Conservation (phyloP, 2,888 invertebrate species). For the Congeria kusceri region DNA sequence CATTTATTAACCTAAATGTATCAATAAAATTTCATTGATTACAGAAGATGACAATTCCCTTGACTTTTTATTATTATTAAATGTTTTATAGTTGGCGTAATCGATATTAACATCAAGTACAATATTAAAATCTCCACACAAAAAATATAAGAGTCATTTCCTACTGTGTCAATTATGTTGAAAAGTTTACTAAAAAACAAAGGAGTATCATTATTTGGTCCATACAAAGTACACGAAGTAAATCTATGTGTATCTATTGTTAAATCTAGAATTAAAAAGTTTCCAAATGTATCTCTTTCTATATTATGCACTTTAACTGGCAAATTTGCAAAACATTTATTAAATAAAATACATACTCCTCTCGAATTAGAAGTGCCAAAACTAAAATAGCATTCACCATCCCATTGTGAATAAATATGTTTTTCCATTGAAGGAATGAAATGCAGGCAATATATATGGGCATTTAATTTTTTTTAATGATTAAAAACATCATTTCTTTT, state of each 20-base stretch:
- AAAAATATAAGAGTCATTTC: too few species aligned
- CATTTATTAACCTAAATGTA: slow-evolving; percentile 6
- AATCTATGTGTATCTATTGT: not conserved
- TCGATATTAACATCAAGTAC: too few species aligned
- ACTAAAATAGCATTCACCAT: not conserved
- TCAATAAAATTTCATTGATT: slow-evolving; percentile 7
- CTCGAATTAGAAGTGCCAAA: not conserved
- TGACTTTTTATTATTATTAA: slow-evolving; percentile 13
- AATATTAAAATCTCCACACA: too few species aligned
- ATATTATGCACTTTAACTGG: not conserved
- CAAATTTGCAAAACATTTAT: not conserved
- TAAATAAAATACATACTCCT: not conserved
- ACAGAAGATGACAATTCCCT: not conserved
- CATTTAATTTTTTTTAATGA: not conserved
- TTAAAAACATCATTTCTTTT: not conserved
- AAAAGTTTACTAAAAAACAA: not conserved
- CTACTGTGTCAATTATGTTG: too few species aligned
- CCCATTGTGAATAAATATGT: not conserved
- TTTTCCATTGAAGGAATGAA: not conserved
- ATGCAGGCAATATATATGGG: not conserved
- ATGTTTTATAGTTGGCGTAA: slow-evolving; percentile 12
- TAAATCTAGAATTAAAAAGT: not conserved
- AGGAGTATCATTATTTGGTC: slow-evolving; percentile 12
- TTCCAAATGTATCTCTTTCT: not conserved
- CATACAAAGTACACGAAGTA: slow-evolving; percentile 1